phyloP scores from a whole-genome alignment of 2,888 invertebrate species.

The Nemoura dubitans region DNA sequence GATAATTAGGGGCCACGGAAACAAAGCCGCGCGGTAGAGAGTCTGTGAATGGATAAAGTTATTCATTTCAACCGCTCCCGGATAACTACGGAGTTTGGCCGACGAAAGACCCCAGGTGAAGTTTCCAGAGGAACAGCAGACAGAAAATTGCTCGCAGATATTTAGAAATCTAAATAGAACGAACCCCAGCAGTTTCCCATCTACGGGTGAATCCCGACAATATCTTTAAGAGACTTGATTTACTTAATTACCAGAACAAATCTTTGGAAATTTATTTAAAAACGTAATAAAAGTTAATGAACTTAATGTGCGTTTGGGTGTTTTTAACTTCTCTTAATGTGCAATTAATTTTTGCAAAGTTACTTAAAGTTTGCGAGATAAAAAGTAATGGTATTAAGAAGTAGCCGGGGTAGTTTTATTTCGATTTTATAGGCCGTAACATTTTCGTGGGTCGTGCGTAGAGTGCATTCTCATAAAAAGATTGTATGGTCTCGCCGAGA shows the following conservation, averaged over 20 bases:
- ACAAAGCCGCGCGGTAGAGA: background rate
- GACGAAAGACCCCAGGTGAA: constrained; percentile 7
- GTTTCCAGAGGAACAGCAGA: background rate
- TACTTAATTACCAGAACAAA: constrained; percentile 29
- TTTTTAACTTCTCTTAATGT: constrained; percentile 10
- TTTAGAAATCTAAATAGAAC: background rate
- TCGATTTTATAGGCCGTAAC: constrained; percentile 7
- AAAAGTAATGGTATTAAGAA: background rate
- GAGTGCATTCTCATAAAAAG: background rate
- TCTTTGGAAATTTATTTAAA: constrained; percentile 9
- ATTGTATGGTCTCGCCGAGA: background rate
- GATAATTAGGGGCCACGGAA: constrained; percentile 13
- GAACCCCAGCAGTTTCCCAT: background rate
- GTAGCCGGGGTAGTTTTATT: background rate
- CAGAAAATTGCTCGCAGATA: background rate
- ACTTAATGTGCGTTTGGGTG: background rate
- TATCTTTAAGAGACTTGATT: background rate
- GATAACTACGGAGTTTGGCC: constrained; percentile 15
- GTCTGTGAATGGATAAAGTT: constrained; percentile 31
- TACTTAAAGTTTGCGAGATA: constrained; percentile 4
- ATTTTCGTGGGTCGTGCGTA: background rate
- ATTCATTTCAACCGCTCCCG: constrained; percentile 1
- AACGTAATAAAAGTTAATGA: constrained; percentile 20
- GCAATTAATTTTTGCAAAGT: constrained; percentile 7
- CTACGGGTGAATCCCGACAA: background rate